Evolutionary conservation across 2,888 invertebrate genomes (phyloP).

Genomic region (Drosophila prolongata): DNA sequence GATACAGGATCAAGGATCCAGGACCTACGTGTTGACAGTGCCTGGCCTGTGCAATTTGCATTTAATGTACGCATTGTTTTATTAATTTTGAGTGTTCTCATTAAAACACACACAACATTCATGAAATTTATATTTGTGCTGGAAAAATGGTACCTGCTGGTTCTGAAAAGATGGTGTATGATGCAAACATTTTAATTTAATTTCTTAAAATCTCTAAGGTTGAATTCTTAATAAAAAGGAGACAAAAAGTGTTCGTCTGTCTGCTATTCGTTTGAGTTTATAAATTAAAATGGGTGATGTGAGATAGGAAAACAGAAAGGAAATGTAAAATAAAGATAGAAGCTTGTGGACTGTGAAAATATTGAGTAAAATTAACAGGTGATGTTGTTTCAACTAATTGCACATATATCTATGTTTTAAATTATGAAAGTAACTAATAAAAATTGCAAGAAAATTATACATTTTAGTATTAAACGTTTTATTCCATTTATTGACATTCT

Average conservation of each 20-base stretch:
- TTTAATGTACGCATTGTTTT: conserved; percentile 76
- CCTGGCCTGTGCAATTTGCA: conserved; percentile 70
- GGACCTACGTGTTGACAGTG: conserved; percentile 72
- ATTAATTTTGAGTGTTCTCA: conserved; percentile 78
- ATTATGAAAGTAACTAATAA: no score
- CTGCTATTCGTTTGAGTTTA: not conserved
- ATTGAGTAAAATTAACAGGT: not conserved
- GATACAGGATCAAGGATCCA: not conserved
- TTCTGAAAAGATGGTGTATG: not conserved
- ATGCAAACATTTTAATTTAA: conserved; percentile 28
- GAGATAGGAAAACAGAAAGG: not conserved
- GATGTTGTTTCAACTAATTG: not conserved
- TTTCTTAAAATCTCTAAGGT: conserved; percentile 14
- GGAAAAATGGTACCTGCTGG: conserved; percentile 21
- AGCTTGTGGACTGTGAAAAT: not conserved
- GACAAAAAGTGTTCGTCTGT: not conserved
- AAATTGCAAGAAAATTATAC: no score
- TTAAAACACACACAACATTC: conserved; percentile 66
- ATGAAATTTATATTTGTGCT: conserved; percentile 40
- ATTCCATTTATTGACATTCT: no score
- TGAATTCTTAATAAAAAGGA: not conserved
- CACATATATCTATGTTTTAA: no score
- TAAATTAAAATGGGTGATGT: conserved; percentile 5
- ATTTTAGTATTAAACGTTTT: no score
- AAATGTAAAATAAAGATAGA: not conserved